Conservation (phyloP, 2,113 vertebrate genomes). For the Gulo gulo region DNA sequence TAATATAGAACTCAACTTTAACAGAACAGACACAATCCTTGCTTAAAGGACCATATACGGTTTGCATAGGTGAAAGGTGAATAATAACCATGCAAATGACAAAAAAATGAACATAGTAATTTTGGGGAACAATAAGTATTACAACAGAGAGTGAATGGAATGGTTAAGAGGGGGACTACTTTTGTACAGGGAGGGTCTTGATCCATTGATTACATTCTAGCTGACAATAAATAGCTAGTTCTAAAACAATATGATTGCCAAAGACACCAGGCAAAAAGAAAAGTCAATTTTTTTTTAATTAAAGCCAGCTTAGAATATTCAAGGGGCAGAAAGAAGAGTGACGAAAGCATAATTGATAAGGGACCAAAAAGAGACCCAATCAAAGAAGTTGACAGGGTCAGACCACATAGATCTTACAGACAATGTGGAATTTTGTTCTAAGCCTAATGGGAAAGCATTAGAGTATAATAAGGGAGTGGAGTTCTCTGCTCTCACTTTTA, state of each 20-base stretch:
- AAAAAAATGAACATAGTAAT: background rate
- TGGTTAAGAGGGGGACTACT: background rate
- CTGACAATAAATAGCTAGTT: background rate
- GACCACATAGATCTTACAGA: background rate
- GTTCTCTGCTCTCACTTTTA: background rate
- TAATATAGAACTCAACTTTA: background rate
- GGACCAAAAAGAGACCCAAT: background rate
- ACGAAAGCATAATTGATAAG: background rate
- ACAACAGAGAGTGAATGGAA: background rate
- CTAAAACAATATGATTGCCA: background rate
- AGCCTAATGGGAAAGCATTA: background rate
- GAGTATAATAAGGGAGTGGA: background rate
- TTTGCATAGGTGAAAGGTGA: background rate
- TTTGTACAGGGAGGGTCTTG: background rate
- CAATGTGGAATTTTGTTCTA: background rate
- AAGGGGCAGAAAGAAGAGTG: background rate
- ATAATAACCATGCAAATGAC: background rate
- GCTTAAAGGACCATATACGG: background rate
- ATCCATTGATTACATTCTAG: background rate
- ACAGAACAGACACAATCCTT: background rate
- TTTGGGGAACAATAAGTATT: background rate
- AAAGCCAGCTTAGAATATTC: background rate
- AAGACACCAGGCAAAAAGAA: background rate
- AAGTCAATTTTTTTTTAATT: background rate
- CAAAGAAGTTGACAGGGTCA: background rate